Evolutionary conservation across 2,797 vertebrate species (phyloP), one percentile per base, ranked within the genome.

Genomic region (Australoheros facetus): DNA sequence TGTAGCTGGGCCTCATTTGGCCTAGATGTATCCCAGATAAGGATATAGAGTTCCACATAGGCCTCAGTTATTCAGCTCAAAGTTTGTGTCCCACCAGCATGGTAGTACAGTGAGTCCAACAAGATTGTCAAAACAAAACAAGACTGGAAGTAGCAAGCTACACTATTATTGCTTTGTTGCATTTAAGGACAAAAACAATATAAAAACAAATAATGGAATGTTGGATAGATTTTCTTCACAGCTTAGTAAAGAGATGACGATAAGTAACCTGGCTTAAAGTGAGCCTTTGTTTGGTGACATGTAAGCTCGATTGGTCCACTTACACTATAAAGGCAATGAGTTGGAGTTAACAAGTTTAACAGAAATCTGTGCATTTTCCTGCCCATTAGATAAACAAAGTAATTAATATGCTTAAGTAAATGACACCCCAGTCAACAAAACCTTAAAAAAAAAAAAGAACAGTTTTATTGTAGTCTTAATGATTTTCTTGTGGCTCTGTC

Each of bases 21-120:
- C 70, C n/a, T 26, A 86, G 90, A 88, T 91, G 84, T 9, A 48
- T 77, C 17, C 57, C 86, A 91, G 88, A 92, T 91, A 90, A 85
- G 78, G 56, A 73, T 76, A 75, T 39, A 19, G 80, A 90, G 83
- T 85, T 92, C 62, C 87, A 14, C 3, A 55, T 23, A 60, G 74
- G 56, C 77, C 78, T 74, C 73, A 34, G 56, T 45, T 75, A 56
- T 73, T 77, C 73, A 62, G 87, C 83, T 85, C 80, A 85, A 80
- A 84, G 86, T 88, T 79, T 85, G 56, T 75, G 70, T 34, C 39
- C 72, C 62, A 48, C 62, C 42, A 69, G 62, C 16, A 19, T n/a
- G 11, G 51, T 13, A 45, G 30, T 54, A 64, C 59, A 48, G 54
- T 4, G 75, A 73, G 26, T 58, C n/a, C 80, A 23, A 13, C 39